Conservation (phyloP, 2,113 vertebrate genomes). For the Theristicus caerulescens region DNA sequence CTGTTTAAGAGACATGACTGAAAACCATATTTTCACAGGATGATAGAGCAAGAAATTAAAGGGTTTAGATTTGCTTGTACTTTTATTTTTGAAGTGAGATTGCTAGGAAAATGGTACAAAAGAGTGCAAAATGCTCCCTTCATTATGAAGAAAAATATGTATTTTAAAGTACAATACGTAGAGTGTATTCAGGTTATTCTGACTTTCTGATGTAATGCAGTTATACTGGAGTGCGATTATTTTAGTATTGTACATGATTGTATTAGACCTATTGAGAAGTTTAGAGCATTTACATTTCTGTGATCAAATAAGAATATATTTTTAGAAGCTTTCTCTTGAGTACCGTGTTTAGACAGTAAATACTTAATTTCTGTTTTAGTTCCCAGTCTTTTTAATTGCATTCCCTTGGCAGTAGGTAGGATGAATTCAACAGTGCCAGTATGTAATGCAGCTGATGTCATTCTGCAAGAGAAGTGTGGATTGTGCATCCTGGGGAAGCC, state of each 20-base stretch:
- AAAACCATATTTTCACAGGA: neutral
- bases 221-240: neutral
- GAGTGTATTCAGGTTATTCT: neutral
- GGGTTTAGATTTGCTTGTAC: neutral
- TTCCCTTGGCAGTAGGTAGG: neutral
- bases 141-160: neutral
- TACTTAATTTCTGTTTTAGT: neutral
- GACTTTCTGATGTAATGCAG: neutral
- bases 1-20: neutral
- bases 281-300: neutral
- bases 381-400: neutral
- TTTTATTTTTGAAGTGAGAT: neutral
- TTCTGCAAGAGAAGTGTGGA: neutral
- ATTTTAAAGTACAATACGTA: neutral
- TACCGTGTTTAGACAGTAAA: neutral
- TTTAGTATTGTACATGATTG: neutral
- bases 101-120: neutral
- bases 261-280: neutral
- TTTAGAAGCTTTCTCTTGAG: neutral
- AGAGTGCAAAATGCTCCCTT: neutral
- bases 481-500: neutral
- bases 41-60: neutral
- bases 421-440: neutral
- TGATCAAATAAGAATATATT: neutral
- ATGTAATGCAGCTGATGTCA: neutral